A percentile compares a stretch with the other conserved stretches of the same genome.
Evolutionary conservation across 1,140 invertebrate species (phyloP).

Genomic region (Dendrolimus kikuchii): DNA sequence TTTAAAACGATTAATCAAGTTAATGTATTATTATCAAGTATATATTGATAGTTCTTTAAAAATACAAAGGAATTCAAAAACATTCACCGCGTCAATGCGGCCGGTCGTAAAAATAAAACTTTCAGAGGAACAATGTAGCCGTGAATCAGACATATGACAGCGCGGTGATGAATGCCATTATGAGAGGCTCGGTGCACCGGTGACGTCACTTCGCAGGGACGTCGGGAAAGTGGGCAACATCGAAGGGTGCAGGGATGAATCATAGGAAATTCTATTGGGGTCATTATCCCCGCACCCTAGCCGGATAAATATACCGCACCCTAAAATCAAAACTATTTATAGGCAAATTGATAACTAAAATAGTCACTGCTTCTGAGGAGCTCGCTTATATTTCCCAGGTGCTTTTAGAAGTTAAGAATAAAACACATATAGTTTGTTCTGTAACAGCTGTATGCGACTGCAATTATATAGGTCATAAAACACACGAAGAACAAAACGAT

Average conservation of each 20-base stretch:
- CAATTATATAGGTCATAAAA: too few relatives aligned
- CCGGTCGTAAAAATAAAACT: conserved; percentile 25
- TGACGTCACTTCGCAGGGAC: conserved; percentile 59
- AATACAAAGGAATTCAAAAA: conserved; percentile 10
- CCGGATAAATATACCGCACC: conserved; percentile 41
- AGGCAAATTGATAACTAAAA: too few relatives aligned
- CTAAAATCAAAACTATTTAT: conserved; percentile 13
- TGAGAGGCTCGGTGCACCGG: conserved; percentile 42
- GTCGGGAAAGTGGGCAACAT: conserved; percentile 44
- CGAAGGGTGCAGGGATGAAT: conserved; percentile 64
- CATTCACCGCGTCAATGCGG: conserved; percentile 9
- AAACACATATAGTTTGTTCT: too few relatives aligned
- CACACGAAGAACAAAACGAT: too few relatives aligned
- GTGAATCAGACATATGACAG: conserved; percentile 54
- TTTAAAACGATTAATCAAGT: too few relatives aligned
- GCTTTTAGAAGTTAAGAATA: too few relatives aligned
- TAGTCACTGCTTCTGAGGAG: too few relatives aligned
- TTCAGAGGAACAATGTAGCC: conserved; percentile 34
- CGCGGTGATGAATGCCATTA: conserved; percentile 42
- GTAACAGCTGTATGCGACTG: too few relatives aligned
- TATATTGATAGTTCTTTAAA: too few relatives aligned
- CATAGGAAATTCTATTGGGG: conserved; percentile 56
- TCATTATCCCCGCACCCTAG: conserved; percentile 44
- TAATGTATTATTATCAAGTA: too few relatives aligned
- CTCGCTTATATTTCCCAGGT: too few relatives aligned